A percentile compares a stretch with the other conserved stretches of the same genome.
Evolutionary conservation across 2,797 vertebrate genomes (phyloP).

Genomic region (Graptemys geographica): DNA sequence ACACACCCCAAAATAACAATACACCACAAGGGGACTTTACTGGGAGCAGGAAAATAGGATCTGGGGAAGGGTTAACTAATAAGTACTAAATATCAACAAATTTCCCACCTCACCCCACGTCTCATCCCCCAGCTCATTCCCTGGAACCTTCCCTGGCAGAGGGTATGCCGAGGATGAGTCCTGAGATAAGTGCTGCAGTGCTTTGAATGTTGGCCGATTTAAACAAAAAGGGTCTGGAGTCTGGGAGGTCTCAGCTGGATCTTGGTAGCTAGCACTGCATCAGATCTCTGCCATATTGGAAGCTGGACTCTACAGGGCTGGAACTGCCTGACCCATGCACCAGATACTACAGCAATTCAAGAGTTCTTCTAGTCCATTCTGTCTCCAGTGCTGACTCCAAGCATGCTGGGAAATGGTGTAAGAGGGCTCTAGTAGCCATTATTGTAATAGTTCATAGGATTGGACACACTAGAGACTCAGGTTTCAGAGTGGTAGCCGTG

Average conservation of each 20-base stretch:
- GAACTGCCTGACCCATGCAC: neutral
- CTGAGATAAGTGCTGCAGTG: neutral
- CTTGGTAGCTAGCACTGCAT: neutral
- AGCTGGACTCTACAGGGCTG: neutral
- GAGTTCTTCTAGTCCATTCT: neutral
- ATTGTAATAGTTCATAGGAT: neutral
- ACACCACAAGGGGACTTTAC: neutral
- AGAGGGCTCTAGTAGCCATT: neutral
- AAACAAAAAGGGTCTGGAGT: neutral
- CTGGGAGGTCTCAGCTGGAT: neutral
- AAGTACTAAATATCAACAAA: neutral
- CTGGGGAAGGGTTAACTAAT: neutral
- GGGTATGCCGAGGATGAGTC: neutral
- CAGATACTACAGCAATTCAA: neutral
- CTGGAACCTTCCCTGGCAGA: neutral
- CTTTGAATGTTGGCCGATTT: neutral
- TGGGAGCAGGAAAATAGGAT: neutral
- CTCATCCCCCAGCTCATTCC: neutral
- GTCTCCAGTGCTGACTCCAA: neutral
- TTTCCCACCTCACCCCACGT: neutral
- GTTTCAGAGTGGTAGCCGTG: too few species aligned
- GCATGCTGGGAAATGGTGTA: neutral
- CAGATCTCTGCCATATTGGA: neutral
- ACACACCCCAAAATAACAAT: neutral
- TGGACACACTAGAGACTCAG: neutral